Evolutionary conservation across 92 coral and sea anemone genomes (phyloP).

Genomic region (Pocillopora grandis): DNA sequence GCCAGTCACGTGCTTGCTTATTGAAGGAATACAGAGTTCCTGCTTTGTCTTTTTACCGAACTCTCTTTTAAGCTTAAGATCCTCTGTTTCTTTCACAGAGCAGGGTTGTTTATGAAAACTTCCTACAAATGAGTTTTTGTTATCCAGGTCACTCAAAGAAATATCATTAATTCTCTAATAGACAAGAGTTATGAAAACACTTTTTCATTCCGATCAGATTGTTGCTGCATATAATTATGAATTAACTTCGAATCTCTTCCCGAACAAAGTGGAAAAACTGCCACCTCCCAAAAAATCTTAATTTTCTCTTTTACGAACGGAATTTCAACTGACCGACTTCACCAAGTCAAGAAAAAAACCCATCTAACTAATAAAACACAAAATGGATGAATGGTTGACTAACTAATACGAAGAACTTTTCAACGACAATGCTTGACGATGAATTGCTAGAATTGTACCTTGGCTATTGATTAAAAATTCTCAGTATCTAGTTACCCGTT

Average conservation of each 20-base stretch:
- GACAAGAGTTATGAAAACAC: not conserved
- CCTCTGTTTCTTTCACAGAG: not conserved
- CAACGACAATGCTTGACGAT: not conserved
- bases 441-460: conserved; percentile 1
- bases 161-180: not conserved
- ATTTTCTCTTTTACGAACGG: not conserved
- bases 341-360: not conserved
- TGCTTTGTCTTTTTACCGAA: not conserved
- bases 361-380: no score
- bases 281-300: not conserved
- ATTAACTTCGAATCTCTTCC: not conserved
- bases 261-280: not conserved
- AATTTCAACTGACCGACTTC: not conserved
- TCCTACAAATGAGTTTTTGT: not conserved
- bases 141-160: not conserved
- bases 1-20: not conserved
- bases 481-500: conserved; percentile 13
- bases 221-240: not conserved
- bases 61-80: not conserved
- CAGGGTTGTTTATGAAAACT: not conserved
- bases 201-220: not conserved
- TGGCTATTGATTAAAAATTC: conserved; percentile 13
- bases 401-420: not conserved
- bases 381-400: not conserved
- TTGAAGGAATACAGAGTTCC: not conserved